phyloP scores from a whole-genome alignment of 2,888 invertebrate genomes.

The Acanthopleura granulata region DNA sequence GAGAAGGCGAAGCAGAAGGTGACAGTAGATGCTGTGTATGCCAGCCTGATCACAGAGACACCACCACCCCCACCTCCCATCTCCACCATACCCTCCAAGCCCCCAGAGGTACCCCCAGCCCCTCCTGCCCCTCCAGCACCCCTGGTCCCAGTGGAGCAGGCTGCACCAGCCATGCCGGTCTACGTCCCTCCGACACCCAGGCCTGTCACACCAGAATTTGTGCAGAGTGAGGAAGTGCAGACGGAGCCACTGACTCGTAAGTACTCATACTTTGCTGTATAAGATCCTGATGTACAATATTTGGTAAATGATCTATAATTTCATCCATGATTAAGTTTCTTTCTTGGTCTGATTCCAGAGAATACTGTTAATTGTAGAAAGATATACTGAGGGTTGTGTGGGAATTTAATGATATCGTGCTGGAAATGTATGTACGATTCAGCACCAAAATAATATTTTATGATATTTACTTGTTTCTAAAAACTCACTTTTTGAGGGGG shows the following conservation, averaged over 20 bases:
- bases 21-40: background rate
- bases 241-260: background rate
- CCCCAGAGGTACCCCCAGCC: conserved; percentile 28
- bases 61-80: conserved; percentile 35
- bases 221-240: background rate
- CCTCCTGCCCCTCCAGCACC: conserved; percentile 14
- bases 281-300: no score
- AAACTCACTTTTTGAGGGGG: no score
- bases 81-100: conserved; percentile 6
- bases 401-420: no score
- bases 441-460: no score
- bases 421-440: no score
- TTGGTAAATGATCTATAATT: no score
- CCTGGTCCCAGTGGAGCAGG: background rate
- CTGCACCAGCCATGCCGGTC: background rate
- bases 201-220: background rate
- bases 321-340: no score
- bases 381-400: no score
- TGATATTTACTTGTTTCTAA: no score
- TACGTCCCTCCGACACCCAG: background rate
- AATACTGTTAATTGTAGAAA: no score
- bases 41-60: conserved; percentile 18
- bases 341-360: no score
- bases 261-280: no score
- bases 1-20: background rate